These are phyloP conservation scores for Halcyon leucocephala DNA, from an alignment of 2,797 vertebrate species.

Conservation along the genomic window DNA sequence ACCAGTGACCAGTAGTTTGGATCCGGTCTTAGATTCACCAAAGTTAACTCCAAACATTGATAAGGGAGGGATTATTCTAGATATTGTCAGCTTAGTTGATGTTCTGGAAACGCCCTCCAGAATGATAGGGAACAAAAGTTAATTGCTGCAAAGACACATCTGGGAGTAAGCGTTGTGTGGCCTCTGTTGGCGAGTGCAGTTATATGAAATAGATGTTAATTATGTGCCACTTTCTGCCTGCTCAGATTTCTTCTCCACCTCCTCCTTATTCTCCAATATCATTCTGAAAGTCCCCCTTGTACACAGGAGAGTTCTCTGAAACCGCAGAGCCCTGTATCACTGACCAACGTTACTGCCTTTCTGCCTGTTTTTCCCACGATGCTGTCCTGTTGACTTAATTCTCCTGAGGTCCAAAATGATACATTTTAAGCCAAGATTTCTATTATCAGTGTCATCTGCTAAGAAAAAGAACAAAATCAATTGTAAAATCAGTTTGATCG, in stretches of 20 bases:
- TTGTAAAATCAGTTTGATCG: constrained; percentile 37
- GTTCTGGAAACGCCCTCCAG: not conserved
- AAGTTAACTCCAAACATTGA: not conserved
- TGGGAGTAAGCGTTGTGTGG: not conserved
- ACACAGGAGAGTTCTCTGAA: not conserved
- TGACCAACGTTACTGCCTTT: not conserved
- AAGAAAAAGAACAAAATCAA: not conserved
- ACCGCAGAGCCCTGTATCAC: not conserved
- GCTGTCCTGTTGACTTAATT: not conserved
- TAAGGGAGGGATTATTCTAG: not conserved
- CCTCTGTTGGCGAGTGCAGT: not conserved
- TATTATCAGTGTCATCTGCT: not conserved
- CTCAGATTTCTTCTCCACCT: not conserved
- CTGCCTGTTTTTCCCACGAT: not conserved
- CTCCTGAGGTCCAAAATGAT: not conserved
- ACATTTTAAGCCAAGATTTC: not conserved
- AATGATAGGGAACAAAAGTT: not conserved
- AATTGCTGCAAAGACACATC: not conserved
- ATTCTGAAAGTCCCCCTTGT: not conserved
- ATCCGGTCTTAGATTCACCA: not conserved
- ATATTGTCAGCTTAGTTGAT: not conserved
- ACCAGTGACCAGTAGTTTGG: not conserved
- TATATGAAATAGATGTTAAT: not conserved
- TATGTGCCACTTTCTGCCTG: not conserved
- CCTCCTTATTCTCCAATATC: not conserved